A percentile compares a stretch with the other conserved stretches of the same genome.
Conservation (phyloP, 1,140 invertebrate genomes). For the Lucilia sericata region DNA sequence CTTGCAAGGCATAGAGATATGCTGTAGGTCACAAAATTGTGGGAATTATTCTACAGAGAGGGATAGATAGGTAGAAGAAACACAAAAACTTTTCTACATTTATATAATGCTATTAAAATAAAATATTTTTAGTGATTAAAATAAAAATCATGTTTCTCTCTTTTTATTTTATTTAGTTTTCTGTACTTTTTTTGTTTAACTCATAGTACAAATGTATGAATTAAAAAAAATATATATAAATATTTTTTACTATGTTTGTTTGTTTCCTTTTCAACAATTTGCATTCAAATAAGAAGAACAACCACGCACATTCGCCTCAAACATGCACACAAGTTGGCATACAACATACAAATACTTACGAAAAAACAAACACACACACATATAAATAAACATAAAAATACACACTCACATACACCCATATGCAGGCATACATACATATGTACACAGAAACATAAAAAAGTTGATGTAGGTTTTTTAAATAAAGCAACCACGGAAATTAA, state of each 20-base stretch:
- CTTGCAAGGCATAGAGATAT: no score
- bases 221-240: background rate
- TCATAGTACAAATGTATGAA: background rate
- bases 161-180: background rate
- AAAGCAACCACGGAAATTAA: no score
- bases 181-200: background rate
- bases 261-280: slow-evolving; percentile 1
- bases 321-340: background rate
- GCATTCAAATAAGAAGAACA: slow-evolving; percentile 6
- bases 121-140: slow-evolving; percentile 6
- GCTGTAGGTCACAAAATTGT: no score
- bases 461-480: no score
- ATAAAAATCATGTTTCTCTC: background rate
- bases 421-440: no score
- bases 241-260: background rate
- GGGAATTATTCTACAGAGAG: no score
- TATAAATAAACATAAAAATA: background rate
- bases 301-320: background rate
- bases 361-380: background rate
- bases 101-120: background rate
- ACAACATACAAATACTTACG: no score
- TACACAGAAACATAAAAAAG: no score
- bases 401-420: no score
- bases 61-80: no score
- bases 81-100: background rate